These are phyloP conservation scores for Acanthornis magna DNA, from an alignment of 2,797 vertebrate species.

Conservation along the genomic window DNA sequence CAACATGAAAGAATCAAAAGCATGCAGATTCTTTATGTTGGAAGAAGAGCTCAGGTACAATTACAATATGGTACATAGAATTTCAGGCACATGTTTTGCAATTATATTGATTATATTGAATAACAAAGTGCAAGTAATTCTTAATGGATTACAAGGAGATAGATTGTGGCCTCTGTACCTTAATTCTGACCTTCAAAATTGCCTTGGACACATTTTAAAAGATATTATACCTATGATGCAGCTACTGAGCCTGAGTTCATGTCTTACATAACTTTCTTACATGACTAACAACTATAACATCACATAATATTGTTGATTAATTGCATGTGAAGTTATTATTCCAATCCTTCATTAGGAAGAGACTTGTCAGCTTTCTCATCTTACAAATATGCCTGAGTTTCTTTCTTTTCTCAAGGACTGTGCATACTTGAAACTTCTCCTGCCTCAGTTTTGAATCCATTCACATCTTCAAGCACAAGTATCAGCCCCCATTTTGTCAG, in stretches of 20 bases:
- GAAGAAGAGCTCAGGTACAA: not conserved
- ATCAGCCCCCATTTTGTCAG: not conserved
- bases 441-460: not conserved
- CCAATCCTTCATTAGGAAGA: not conserved
- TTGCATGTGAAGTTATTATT: not conserved
- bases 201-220: not conserved
- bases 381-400: not conserved
- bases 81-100: not conserved
- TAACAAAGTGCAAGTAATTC: not conserved
- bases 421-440: not conserved
- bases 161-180: not conserved
- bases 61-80: not conserved
- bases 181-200: slow-evolving; percentile 15
- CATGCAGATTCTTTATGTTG: not conserved
- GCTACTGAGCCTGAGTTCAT: not conserved
- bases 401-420: not conserved
- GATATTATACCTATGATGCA: not conserved
- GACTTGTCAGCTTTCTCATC: not conserved
- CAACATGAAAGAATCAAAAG: slow-evolving; percentile 35
- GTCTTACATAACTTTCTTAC: not conserved
- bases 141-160: not conserved
- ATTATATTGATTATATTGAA: not conserved
- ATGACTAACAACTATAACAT: not conserved
- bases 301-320: not conserved
- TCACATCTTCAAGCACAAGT: not conserved